Evolutionary conservation across 1,140 invertebrate genomes (phyloP).

Genomic region (Sarcophaga peregrina): DNA sequence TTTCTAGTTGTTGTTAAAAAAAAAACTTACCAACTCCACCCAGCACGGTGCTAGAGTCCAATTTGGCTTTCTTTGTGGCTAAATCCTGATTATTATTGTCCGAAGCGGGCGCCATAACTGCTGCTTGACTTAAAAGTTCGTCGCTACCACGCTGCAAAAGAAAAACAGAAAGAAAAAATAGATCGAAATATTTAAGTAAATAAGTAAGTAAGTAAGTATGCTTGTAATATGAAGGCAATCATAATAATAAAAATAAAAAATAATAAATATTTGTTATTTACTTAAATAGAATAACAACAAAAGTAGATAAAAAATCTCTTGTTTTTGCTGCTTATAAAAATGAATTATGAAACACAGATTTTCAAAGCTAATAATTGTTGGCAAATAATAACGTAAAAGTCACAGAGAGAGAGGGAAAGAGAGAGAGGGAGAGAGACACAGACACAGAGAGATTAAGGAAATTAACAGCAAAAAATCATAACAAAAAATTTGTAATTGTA

Average conservation of each 20-base stretch:
- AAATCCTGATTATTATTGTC: constrained; percentile 92
- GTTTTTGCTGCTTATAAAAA: background rate
- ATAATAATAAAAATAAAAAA: background rate
- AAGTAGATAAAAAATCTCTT: background rate
- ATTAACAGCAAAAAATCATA: background rate
- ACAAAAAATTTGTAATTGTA: background rate
- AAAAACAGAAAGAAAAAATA: constrained; percentile 11
- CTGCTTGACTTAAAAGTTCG: constrained; percentile 92
- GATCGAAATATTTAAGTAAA: background rate
- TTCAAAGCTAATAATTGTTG: constrained; percentile 2
- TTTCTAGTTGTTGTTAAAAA: background rate
- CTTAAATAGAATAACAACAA: background rate
- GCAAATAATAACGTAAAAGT: no score
- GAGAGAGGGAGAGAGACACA: no score
- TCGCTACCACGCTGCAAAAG: constrained; percentile 90
- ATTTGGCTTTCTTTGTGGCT: constrained; percentile 90
- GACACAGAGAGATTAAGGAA: background rate
- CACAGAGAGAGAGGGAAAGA: no score
- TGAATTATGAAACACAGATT: constrained; percentile 13
- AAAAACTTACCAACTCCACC: constrained; percentile 66
- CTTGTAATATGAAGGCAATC: no score
- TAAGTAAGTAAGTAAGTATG: background rate
- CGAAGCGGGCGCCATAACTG: constrained; percentile 92
- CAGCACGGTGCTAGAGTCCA: constrained; percentile 65
- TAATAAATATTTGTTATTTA: constrained; percentile 21